Conservation (phyloP, 2,797 vertebrate species). For the Megaceryle alcyon region DNA sequence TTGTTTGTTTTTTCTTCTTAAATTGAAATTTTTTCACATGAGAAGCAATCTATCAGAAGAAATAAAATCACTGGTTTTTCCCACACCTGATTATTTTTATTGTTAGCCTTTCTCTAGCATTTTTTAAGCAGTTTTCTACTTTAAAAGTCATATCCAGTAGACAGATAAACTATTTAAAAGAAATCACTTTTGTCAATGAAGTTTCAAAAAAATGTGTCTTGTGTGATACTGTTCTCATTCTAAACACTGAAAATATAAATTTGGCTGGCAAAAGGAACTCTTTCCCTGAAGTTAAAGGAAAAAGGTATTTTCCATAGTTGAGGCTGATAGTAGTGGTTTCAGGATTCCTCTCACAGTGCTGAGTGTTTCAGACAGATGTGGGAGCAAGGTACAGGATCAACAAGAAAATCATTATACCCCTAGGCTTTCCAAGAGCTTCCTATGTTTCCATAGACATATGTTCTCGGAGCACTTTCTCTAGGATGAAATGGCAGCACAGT, state of each 20-base stretch:
- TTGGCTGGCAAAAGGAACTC: background rate
- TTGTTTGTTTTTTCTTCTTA: background rate
- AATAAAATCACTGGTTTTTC: background rate
- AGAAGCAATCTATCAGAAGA: background rate
- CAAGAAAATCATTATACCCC: constrained; percentile 32
- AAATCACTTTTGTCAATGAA: constrained; percentile 8
- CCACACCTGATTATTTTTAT: background rate
- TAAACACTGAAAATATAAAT: constrained; percentile 13
- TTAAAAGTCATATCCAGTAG: background rate
- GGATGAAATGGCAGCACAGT: constrained; percentile 60
- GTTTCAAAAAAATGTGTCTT: background rate
- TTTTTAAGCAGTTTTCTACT: background rate
- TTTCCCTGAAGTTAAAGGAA: constrained; percentile 4
- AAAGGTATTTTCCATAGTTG: constrained; percentile 34
- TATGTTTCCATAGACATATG: constrained; percentile 45
- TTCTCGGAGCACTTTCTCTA: constrained; percentile 58
- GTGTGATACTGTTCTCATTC: background rate
- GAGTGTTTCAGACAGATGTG: constrained; percentile 43
- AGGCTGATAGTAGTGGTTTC: constrained; percentile 7
- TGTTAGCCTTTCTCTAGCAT: background rate
- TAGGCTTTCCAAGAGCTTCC: constrained; percentile 36
- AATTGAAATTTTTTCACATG: constrained; percentile 27
- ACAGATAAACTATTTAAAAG: background rate
- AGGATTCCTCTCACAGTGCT: constrained; percentile 26
- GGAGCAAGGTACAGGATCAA: constrained; percentile 49